These are phyloP conservation scores for Anabacerthia variegaticeps DNA, from an alignment of 2,797 vertebrate species.

Conservation along the genomic window DNA sequence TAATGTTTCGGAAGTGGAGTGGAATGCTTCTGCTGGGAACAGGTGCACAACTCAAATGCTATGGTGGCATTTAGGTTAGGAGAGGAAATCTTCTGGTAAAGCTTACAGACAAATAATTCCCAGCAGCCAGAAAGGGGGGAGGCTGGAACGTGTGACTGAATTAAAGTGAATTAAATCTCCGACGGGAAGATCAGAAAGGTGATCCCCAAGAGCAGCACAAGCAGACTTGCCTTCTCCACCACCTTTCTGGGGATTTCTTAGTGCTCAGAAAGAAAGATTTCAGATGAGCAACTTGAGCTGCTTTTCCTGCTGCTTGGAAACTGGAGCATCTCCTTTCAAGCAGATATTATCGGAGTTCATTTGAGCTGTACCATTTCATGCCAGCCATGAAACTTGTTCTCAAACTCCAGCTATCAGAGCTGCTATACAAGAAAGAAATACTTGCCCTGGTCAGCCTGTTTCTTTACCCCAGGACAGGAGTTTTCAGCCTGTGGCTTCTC, in stretches of 20 bases:
- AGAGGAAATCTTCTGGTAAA: background rate
- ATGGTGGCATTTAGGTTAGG: background rate
- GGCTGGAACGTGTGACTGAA: background rate
- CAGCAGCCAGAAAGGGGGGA: background rate
- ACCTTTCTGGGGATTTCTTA: background rate
- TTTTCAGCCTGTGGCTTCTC: background rate
- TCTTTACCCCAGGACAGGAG: background rate
- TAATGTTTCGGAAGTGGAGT: background rate
- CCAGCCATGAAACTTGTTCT: background rate
- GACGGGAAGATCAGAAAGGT: background rate
- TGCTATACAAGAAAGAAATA: background rate
- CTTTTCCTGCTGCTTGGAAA: slow-evolving; percentile 22
- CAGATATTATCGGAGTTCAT: background rate
- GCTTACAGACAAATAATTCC: background rate
- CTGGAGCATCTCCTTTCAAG: background rate
- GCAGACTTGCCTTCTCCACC: background rate
- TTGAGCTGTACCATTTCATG: background rate
- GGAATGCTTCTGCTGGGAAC: slow-evolving; percentile 11
- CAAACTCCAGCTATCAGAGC: background rate
- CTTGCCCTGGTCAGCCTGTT: background rate
- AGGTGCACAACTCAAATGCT: slow-evolving; percentile 10
- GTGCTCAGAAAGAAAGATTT: background rate
- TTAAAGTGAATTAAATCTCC: background rate
- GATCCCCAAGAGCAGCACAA: background rate
- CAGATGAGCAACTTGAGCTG: background rate